phyloP scores from a whole-genome alignment of 2,888 invertebrate genomes.

The Petrolisthes cinctipes region DNA sequence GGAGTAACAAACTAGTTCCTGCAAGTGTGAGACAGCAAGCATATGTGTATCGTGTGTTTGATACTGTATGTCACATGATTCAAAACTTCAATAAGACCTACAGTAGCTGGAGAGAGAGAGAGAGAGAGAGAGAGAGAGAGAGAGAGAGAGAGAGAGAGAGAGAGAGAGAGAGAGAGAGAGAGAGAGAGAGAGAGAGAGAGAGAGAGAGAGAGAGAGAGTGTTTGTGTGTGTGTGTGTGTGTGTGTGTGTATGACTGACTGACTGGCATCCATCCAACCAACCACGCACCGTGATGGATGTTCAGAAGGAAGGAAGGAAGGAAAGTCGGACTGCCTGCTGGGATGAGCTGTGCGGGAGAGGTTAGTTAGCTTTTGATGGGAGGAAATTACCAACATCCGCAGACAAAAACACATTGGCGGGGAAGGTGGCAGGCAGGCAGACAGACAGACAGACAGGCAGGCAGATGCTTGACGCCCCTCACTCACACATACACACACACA shows the following conservation, averaged over 20 bases:
- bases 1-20: too few relatives aligned
- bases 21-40: too few relatives aligned
- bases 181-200: conserved; percentile 24
- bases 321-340: too few relatives aligned
- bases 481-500: background rate
- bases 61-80: too few relatives aligned
- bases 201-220: background rate
- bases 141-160: conserved; percentile 5
- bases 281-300: too few relatives aligned
- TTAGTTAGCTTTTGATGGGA: background rate
- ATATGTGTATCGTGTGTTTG: too few relatives aligned
- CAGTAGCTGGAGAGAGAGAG: background rate
- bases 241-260: background rate
- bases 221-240: background rate
- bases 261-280: background rate
- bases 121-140: background rate
- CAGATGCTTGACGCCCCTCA: background rate
- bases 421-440: too few relatives aligned
- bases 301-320: too few relatives aligned
- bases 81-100: too few relatives aligned
- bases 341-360: background rate
- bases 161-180: conserved; percentile 34
- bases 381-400: background rate
- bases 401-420: background rate
- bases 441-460: background rate